These are phyloP conservation scores for Tachysurus fulvidraco DNA, from an alignment of 2,113 vertebrate genomes.

Conservation along the genomic window DNA sequence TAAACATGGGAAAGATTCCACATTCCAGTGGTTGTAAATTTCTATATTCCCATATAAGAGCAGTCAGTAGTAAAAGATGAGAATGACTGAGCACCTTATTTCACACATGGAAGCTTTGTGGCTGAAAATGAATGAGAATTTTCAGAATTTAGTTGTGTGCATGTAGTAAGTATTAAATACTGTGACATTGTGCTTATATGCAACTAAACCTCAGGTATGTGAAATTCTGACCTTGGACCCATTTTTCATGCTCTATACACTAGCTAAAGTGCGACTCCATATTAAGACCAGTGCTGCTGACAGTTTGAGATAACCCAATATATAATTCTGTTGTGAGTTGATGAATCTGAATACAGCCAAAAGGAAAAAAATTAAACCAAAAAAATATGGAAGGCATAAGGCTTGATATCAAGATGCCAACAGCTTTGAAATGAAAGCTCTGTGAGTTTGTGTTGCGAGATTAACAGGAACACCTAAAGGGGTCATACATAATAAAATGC, in stretches of 20 bases:
- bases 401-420: background rate
- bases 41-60: background rate
- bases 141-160: background rate
- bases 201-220: background rate
- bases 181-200: background rate
- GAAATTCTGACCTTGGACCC: background rate
- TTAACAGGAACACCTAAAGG: background rate
- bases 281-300: background rate
- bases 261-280: background rate
- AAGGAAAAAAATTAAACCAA: background rate
- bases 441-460: background rate
- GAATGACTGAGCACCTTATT: background rate
- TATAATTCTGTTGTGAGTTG: background rate
- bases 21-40: background rate
- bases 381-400: too few species aligned
- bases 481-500: background rate
- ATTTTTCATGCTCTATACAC: background rate
- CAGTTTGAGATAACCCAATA: background rate
- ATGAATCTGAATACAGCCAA: background rate
- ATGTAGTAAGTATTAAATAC: background rate
- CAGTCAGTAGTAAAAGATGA: background rate
- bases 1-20: background rate
- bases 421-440: background rate
- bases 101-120: background rate
- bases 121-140: slow-evolving; percentile 6